These are phyloP conservation scores for Myoxocephalus aenaeus DNA, from an alignment of 2,797 vertebrate species.

Conservation along the genomic window DNA sequence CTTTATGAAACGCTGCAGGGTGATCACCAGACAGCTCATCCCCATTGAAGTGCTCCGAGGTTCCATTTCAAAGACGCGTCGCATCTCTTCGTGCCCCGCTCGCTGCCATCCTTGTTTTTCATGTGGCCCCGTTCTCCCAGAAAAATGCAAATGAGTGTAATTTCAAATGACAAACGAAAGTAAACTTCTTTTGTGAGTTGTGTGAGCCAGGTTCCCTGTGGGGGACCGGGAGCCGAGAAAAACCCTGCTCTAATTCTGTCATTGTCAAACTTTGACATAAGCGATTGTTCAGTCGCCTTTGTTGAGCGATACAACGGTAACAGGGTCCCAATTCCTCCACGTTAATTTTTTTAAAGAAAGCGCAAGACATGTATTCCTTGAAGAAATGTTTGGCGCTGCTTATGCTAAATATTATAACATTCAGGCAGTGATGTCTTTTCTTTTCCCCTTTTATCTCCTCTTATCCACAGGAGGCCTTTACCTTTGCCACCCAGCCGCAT, in stretches of 20 bases:
- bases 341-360: constrained; percentile 79
- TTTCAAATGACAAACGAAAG: constrained; percentile 81
- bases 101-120: constrained; percentile 60
- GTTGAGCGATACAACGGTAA: constrained; percentile 75
- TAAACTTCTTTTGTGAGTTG: constrained; percentile 80
- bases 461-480: constrained; percentile 79
- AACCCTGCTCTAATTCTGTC: constrained; percentile 87
- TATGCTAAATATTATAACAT: constrained; percentile 82
- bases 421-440: constrained; percentile 77
- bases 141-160: constrained; percentile 81
- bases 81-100: constrained; percentile 31
- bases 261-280: constrained; percentile 85
- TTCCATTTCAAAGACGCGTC: constrained; percentile 54
- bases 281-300: constrained; percentile 79
- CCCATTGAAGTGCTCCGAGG: constrained; percentile 49
- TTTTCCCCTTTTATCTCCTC: constrained; percentile 75
- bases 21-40: constrained; percentile 55
- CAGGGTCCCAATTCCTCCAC: constrained; percentile 71
- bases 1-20: constrained; percentile 41
- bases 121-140: constrained; percentile 61
- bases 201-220: constrained; percentile 74
- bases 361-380: constrained; percentile 78
- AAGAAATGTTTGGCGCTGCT: constrained; percentile 78
- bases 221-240: constrained; percentile 71
- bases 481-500: constrained; percentile 72